Base-by-base conservation (phyloP, 2,888 invertebrate species). In the Plutella xylostella region DNA sequence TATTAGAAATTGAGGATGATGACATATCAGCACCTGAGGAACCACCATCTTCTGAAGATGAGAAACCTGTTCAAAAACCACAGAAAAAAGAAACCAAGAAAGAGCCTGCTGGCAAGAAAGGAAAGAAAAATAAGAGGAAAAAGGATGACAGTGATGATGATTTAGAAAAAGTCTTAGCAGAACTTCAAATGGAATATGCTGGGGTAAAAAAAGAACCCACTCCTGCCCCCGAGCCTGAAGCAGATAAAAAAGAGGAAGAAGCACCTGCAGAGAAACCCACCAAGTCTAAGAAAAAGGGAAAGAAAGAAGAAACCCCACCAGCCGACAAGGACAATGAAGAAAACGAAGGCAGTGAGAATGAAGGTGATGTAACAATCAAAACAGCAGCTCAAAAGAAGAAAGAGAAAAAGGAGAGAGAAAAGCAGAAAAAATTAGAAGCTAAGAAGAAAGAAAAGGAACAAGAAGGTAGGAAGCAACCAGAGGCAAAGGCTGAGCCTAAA, bases 331-430 rank as follows among this genome's bases (percentile, higher is more conserved):
- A 71, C 46, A 54, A 51, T 5, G 77, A 76, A 21, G 80, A 75
- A 33, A 85, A 74, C 46, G 75, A 70, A 37, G 85, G 72, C 2
- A 79, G 82, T 57, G 85, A 84, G 34, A 85, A 86, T 53, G 86
- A 85, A 48, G 85, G 86, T 53, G 88, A 87, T 49, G 71, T 80
- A 15, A 89, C 90, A 1, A 85, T 92, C 12, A 93, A 94, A 76
- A 88, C 92, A 12, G 92, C 93, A 4, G 93, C 94, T 2, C 93
- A 94, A 63, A 95, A 95, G 76, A 94, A 93, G 62, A 94, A 94
- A 60, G 94, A 94, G 57, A 95, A 94, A 60, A 94, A 93, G 58
- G 93, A 94, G 70, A 86, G 92, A 14, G 91, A 92, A 60, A 90
- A 89, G 56, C 88, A 89, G 55, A 93, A 93, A 61, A 90, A 92